Evolutionary conservation across 2,888 invertebrate genomes (phyloP).

Genomic region (Hyposoter didymator): DNA sequence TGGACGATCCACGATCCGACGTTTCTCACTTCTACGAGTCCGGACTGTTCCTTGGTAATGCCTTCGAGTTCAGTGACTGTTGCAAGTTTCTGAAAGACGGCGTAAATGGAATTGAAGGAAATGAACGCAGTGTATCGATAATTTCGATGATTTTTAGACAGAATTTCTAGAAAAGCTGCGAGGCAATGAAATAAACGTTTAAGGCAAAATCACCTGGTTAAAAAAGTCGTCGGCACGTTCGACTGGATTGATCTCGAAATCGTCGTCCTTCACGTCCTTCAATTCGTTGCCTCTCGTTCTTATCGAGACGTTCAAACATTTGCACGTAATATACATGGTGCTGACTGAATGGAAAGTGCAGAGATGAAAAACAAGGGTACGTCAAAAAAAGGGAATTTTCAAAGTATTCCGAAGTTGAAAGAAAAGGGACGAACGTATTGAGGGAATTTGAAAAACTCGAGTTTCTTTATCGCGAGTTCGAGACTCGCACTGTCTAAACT

Average conservation of each 20-base stretch:
- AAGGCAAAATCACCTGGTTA: constrained; percentile 86
- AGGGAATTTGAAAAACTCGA: constrained; percentile 17
- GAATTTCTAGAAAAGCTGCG: neutral
- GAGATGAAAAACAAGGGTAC: neutral
- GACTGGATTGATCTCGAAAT: constrained; percentile 86
- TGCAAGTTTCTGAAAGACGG: constrained; percentile 84
- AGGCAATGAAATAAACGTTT: neutral
- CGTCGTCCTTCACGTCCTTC: constrained; percentile 86
- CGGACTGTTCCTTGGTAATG: constrained; percentile 86
- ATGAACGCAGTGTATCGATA: neutral
- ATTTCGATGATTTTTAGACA: neutral
- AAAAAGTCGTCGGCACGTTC: constrained; percentile 89
- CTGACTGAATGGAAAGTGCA: neutral
- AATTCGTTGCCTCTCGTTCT: constrained; percentile 87
- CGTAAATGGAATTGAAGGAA: neutral
- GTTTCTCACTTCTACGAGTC: constrained; percentile 86
- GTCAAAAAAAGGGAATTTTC: neutral
- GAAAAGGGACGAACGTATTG: constrained; percentile 4
- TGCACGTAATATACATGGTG: constrained; percentile 87
- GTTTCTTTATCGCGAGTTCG: constrained; percentile 14
- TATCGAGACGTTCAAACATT: constrained; percentile 90
- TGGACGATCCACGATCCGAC: constrained; percentile 88
- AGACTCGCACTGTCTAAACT: constrained; percentile 11
- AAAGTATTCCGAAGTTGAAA: constrained; percentile 1
- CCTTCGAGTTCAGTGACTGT: constrained; percentile 85